These are phyloP conservation scores for Haliclona indistincta DNA, from an alignment of 37 sponge, comb jelly and placozoan species.

Conservation along the genomic window DNA sequence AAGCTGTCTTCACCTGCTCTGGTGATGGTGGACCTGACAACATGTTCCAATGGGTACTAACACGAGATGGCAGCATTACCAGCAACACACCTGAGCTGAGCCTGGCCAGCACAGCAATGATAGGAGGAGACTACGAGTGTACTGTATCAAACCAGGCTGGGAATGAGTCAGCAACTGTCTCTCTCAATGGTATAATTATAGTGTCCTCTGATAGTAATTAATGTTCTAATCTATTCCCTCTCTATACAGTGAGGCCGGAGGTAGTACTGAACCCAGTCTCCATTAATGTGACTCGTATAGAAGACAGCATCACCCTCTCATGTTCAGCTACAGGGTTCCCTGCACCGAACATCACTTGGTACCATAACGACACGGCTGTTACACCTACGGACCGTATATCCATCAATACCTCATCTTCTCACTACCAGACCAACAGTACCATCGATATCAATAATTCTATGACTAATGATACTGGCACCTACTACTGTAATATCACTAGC, in stretches of 20 bases:
- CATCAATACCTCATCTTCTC: too few relatives aligned
- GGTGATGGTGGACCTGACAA: conserved; percentile 18
- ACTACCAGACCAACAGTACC: too few relatives aligned
- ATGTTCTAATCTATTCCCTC: too few relatives aligned
- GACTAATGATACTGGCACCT: conserved; percentile 48
- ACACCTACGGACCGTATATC: too few relatives aligned
- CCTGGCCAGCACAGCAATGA: too few relatives aligned
- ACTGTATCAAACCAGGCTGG: conserved; percentile 59
- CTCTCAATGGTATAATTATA: too few relatives aligned
- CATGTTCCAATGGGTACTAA: conserved; percentile 6
- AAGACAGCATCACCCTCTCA: conserved; percentile 6
- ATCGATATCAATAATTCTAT: conserved; percentile 27
- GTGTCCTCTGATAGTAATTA: too few relatives aligned
- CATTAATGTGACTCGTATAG: not conserved
- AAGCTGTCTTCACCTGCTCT: conserved; percentile 30
- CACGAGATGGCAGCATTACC: too few relatives aligned
- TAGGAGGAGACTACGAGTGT: conserved; percentile 53
- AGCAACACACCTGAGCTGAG: too few relatives aligned
- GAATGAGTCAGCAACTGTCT: conserved; percentile 2
- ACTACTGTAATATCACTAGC: conserved; percentile 30
- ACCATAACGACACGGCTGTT: conserved; percentile 39
- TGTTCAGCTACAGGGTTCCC: conserved; percentile 62
- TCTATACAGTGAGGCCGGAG: conserved; percentile 25
- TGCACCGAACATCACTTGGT: conserved; percentile 42
- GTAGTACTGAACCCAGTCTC: conserved; percentile 1